Percentiles rank a stretch among this genome's conserved stretches.
Evolutionary conservation across 2,113 vertebrate genomes (phyloP).

Genomic region (Athene cunicularia): DNA sequence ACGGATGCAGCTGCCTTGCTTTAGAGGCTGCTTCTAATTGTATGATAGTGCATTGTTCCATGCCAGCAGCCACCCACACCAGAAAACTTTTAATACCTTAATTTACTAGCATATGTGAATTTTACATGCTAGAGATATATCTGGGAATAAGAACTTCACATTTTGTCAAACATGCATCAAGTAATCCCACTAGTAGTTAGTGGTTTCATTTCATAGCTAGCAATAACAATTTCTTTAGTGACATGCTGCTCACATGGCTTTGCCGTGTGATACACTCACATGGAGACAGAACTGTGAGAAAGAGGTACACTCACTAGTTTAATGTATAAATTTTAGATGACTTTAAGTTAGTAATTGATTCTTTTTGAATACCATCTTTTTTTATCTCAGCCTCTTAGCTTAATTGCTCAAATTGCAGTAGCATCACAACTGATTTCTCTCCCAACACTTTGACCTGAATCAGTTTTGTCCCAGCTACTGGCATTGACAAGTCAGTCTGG

Average conservation of each 20-base stretch:
- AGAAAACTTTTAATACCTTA: neutral
- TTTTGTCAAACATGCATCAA: neutral
- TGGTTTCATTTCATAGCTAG: neutral
- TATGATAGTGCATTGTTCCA: neutral
- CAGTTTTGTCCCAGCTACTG: neutral
- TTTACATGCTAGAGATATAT: neutral
- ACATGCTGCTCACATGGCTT: neutral
- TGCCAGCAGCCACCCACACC: neutral
- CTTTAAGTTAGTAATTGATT: neutral
- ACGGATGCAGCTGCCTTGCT: neutral
- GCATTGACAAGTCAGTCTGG: neutral
- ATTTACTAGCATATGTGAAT: neutral
- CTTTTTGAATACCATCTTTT: neutral
- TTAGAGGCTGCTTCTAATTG: neutral
- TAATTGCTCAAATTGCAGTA: conserved; percentile 9
- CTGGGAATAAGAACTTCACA: neutral
- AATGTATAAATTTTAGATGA: neutral
- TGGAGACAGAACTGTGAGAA: neutral
- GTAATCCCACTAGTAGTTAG: neutral
- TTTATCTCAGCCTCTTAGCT: neutral
- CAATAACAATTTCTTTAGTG: neutral
- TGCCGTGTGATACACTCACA: neutral
- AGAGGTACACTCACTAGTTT: neutral
- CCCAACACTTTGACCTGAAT: conserved; percentile 25
- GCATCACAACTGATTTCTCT: conserved; percentile 12